Conservation (phyloP, 1,140 invertebrate genomes). For the Branchinecta lynchi region DNA sequence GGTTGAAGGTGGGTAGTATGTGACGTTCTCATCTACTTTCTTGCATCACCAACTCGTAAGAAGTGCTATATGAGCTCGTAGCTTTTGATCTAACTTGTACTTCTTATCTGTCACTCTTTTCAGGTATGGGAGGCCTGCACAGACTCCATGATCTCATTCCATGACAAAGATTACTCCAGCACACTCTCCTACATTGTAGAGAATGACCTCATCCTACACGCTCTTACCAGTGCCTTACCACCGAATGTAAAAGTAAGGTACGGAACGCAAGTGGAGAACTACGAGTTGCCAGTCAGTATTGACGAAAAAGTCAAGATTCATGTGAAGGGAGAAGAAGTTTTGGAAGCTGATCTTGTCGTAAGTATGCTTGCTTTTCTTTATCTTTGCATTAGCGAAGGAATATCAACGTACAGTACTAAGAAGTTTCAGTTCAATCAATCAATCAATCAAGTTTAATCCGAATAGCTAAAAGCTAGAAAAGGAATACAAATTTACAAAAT, state of each 20-base stretch:
- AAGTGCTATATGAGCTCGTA: no score
- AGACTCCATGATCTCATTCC: constrained; percentile 3
- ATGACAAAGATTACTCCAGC: neutral
- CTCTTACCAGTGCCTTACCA: neutral
- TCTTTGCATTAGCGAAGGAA: no score
- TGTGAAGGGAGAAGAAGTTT: neutral
- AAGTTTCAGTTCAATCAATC: no score
- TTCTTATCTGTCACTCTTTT: no score
- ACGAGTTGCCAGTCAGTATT: neutral
- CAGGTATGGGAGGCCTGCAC: neutral
- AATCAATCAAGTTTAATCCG: no score
- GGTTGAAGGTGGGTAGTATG: no score
- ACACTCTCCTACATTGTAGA: neutral
- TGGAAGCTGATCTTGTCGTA: neutral
- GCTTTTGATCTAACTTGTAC: no score
- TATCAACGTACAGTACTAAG: no score
- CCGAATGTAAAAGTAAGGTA: neutral
- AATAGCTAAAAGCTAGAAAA: no score
- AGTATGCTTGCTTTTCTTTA: neutral
- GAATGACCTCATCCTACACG: neutral
- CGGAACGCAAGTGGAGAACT: neutral
- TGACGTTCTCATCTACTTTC: no score
- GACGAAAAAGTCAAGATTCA: constrained; percentile 2
- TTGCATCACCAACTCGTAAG: no score
- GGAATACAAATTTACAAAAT: no score